Evolutionary conservation across 2,113 vertebrate genomes (phyloP).

Genomic region (Laticauda laticaudata): DNA sequence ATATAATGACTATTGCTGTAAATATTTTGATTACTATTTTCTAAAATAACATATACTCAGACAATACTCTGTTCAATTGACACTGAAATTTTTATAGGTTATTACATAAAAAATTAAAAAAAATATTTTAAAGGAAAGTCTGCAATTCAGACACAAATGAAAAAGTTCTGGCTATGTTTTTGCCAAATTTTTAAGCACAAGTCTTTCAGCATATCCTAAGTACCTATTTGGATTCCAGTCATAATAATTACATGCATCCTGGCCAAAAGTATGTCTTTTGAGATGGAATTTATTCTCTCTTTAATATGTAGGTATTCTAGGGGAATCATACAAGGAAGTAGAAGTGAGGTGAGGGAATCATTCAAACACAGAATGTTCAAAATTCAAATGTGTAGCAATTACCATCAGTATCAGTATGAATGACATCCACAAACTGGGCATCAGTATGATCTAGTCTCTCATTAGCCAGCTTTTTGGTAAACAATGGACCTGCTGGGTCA

Average conservation of each 20-base stretch:
- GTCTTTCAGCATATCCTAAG: background rate
- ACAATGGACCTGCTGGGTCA: slow-evolving; percentile 90
- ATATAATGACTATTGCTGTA: too few relatives aligned
- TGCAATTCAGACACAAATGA: background rate
- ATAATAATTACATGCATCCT: background rate
- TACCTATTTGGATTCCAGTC: background rate
- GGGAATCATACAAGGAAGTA: background rate
- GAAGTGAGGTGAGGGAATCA: background rate
- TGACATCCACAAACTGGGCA: slow-evolving; percentile 91
- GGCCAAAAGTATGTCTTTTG: background rate
- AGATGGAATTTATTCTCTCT: background rate
- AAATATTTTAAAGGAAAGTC: background rate
- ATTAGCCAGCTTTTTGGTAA: slow-evolving; percentile 70
- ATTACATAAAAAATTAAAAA: too few relatives aligned
- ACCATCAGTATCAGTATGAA: slow-evolving; percentile 90
- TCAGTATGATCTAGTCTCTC: slow-evolving; percentile 81
- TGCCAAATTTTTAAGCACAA: background rate
- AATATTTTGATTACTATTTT: too few relatives aligned
- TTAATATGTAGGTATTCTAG: background rate
- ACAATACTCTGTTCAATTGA: too few relatives aligned
- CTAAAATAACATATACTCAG: too few relatives aligned
- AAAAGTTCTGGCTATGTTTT: background rate
- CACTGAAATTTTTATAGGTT: too few relatives aligned
- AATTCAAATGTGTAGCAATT: slow-evolving; percentile 53
- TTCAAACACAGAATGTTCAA: background rate